Evolutionary conservation across 2,113 vertebrate species (phyloP), one percentile per base, ranked within the genome.

Genomic region (Numida meleagris): DNA sequence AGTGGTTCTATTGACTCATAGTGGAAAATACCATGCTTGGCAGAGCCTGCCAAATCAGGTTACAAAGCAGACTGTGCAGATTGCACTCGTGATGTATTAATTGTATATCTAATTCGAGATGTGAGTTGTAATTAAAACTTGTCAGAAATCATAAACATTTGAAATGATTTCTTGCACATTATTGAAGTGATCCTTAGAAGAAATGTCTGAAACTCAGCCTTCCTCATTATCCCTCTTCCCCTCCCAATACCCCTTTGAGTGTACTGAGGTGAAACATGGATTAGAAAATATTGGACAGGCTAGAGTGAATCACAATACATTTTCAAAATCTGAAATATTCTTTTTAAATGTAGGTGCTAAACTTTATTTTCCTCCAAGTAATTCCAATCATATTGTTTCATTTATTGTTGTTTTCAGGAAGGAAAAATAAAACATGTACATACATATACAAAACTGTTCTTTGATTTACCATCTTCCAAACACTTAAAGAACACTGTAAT

Each of bases 111-210:
- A 57, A 48, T 53, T 85, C 58, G 85, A 89, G 21, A 15, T 89
- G 20, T 24, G 94, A 51, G 79, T 82, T 76, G 9, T 43, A 88
- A 77, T 50, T 77, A 79, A 79, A 81, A 10, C 10, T 59, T 93
- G 9, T 57, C 31, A 79, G 20, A 55, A 82, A 75, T 75, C 33
- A 75, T 50, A 82, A 89, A 85, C 20, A 70, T 66, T 73, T 31
- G 7, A 82, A 91, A 79, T 2, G 23, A 55, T 53, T 76, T 5
- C 4, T 67, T 87, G 82, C 40, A 57, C 4, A 2, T 15, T 27
- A 19, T n/a, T 21, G 79, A 87, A 68, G 51, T 24, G 72, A 21
- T 87, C 10, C 38, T 81, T 63, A 43, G 9, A 27, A 31, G 29
- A 75, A 51, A 63, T 0, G 0, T 38, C 8, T 75, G 25, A 89